A percentile compares a stretch with the other conserved stretches of the same genome.
These are phyloP conservation scores for Bovichtus variegatus DNA, from an alignment of 2,797 vertebrate species.

Conservation along the genomic window DNA sequence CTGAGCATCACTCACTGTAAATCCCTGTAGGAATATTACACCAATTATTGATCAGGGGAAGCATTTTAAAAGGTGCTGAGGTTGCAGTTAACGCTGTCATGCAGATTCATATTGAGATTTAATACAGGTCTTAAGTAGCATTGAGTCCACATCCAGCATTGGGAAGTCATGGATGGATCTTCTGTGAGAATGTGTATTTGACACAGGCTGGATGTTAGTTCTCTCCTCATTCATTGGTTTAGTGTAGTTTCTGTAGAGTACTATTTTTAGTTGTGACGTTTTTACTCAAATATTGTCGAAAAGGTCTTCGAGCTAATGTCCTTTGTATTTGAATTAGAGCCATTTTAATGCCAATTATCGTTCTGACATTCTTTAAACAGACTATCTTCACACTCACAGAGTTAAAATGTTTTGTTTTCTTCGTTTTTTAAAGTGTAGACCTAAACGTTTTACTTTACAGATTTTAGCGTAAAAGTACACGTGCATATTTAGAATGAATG, in stretches of 20 bases:
- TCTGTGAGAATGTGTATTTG: conserved; percentile 2
- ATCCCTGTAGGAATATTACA: conserved; percentile 38
- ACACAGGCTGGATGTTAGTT: neutral
- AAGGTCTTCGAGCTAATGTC: neutral
- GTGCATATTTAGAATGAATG: too few species aligned
- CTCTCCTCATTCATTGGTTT: neutral
- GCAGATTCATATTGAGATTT: conserved; percentile 28
- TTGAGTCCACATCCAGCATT: conserved; percentile 10
- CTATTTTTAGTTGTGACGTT: neutral
- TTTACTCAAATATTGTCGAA: neutral
- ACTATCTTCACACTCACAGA: neutral
- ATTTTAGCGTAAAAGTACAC: too few species aligned
- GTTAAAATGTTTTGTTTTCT: too few species aligned
- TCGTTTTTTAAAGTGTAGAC: too few species aligned
- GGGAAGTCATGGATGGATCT: conserved; percentile 34
- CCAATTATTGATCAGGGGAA: conserved; percentile 36
- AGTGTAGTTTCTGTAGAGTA: neutral
- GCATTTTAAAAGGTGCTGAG: conserved; percentile 30
- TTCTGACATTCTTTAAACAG: neutral
- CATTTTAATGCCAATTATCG: neutral
- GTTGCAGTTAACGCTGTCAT: conserved; percentile 33
- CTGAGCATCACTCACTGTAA: conserved; percentile 12
- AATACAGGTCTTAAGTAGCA: conserved; percentile 35
- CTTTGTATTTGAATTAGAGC: neutral
- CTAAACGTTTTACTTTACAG: too few species aligned